These are phyloP conservation scores for Anastrepha obliqua DNA, from an alignment of 1,140 invertebrate species.

Conservation along the genomic window DNA sequence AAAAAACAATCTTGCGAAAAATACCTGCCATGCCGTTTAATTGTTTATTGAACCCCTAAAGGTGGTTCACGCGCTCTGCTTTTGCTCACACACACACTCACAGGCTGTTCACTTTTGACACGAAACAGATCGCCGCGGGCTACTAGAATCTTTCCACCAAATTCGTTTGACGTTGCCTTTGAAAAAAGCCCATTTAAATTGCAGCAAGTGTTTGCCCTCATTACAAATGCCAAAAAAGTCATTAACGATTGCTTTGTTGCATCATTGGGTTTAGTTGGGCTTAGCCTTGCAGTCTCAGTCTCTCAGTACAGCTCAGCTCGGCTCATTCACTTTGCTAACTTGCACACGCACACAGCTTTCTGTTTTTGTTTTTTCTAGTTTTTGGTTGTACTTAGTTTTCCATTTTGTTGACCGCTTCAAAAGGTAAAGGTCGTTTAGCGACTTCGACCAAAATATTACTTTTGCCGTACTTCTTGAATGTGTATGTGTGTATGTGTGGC, in stretches of 20 bases:
- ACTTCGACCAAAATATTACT: background rate
- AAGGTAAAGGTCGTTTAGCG: slow-evolving; percentile 47
- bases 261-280: background rate
- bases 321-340: background rate
- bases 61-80: background rate
- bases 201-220: slow-evolving; percentile 5
- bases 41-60: slow-evolving; percentile 34
- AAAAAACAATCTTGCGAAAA: background rate
- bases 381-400: background rate
- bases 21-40: background rate
- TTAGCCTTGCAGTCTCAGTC: background rate
- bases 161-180: background rate
- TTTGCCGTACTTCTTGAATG: background rate
- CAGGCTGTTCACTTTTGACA: slow-evolving; percentile 7
- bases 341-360: background rate
- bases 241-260: slow-evolving; percentile 19
- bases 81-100: background rate
- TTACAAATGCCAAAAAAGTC: background rate
- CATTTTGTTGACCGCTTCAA: background rate
- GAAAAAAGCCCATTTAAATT: background rate
- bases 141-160: background rate
- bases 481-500: background rate
- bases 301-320: background rate
- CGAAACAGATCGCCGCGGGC: background rate
- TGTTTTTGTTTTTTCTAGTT: background rate